Evolutionary conservation across 1,140 invertebrate species (phyloP), one percentile per base, ranked within the genome.

Genomic region (Megathymus violae): DNA sequence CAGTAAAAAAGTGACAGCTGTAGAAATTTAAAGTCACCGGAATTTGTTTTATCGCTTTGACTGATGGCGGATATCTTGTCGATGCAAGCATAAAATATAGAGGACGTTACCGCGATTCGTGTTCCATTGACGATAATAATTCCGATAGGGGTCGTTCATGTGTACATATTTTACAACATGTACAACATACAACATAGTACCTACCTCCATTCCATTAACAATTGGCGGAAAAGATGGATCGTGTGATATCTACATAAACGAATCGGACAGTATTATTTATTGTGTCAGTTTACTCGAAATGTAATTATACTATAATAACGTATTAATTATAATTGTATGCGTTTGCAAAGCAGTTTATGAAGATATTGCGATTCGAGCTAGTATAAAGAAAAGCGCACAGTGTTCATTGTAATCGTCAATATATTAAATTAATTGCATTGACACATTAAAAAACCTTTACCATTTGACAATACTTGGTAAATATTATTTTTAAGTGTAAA

Each of bases 381-480:
- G 81, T 74, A 62, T 75, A 85, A 82, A 75, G 76, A 78, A 78
- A 88, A 79, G 80, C 85, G 82, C 85, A 88, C 85, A 85, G 79
- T 75, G 68, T 80, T 79, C 74, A 82, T 79, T 66, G 58, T 75
- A 61, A 70, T 69, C 79, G 79, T 83, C 69, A 74, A 70, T 74
- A 71, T 71, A 74, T 71, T 71, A 68, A 60, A 77, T 73, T 67
- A 62, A 47, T 36, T 41, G 50, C 64, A 71, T 67, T 17, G 17
- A 54, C 60, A 70, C 67, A 69, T 69, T 59, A 64, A 69, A 54
- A 77, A 75, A 79, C 73, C 79, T 85, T 86, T 85, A 81, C 82
- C 84, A 85, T 80, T 88, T 88, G 86, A 91, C 86, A 89, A 89
- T 91, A 91, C 85, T 87, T 89, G 83, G 84, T 88, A 88, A 89